Percentiles rank a stretch among this genome's conserved stretches.
These are phyloP conservation scores for Diarsia mendica DNA, from an alignment of 2,888 invertebrate species.

Conservation along the genomic window DNA sequence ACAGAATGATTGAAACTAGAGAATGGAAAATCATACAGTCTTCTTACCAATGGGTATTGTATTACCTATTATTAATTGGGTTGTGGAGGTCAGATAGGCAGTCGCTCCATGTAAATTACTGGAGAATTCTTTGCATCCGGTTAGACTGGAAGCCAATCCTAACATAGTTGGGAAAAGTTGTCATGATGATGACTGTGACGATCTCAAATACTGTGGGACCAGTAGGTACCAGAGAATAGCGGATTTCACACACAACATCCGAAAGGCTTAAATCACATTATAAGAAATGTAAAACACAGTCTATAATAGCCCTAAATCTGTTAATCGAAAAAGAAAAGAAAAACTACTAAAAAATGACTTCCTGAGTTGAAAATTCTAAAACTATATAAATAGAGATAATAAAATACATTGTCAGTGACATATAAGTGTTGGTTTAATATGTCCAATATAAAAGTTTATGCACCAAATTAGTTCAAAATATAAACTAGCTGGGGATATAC, in stretches of 20 bases:
- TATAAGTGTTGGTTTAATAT: constrained; percentile 71
- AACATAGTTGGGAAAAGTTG: no score
- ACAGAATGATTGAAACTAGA: background rate
- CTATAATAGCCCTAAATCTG: constrained; percentile 33
- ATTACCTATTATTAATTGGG: no score
- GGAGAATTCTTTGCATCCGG: no score
- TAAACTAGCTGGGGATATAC: constrained; percentile 76
- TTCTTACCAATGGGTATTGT: no score
- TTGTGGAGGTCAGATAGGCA: no score
- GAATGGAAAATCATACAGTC: background rate
- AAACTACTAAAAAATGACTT: constrained; percentile 79
- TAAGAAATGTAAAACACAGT: constrained; percentile 4
- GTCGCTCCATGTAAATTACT: no score
- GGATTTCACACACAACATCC: constrained; percentile 24
- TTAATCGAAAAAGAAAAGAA: constrained; percentile 43
- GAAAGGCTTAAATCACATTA: constrained; percentile 12
- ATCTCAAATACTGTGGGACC: background rate
- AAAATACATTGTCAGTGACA: constrained; percentile 80
- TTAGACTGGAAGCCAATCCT: no score
- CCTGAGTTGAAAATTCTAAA: constrained; percentile 73
- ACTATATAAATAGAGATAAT: constrained; percentile 80
- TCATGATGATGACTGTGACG: no score
- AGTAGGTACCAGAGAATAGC: background rate
- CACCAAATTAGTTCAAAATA: constrained; percentile 86
- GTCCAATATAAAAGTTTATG: constrained; percentile 80